phyloP scores from a whole-genome alignment of 2,113 vertebrate genomes.

The Ceyx melanurus region DNA sequence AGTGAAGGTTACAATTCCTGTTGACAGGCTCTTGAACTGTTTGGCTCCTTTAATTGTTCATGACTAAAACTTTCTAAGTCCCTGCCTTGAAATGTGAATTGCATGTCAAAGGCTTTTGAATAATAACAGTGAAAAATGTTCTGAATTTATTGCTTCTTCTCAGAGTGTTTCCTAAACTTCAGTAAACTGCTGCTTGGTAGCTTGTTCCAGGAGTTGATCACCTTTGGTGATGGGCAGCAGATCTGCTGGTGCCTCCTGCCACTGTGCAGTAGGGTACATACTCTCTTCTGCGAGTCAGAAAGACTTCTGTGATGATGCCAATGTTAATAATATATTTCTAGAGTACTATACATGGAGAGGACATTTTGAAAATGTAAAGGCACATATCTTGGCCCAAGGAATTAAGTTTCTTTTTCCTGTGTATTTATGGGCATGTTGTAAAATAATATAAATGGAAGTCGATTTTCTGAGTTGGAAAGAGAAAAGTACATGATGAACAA shows the following conservation, averaged over 20 bases:
- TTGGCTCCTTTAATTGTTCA: neutral
- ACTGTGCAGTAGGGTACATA: accelerated
- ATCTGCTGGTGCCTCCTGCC: neutral
- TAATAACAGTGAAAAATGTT: neutral
- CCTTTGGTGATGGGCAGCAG: neutral
- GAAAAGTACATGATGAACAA: neutral
- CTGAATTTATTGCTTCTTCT: neutral
- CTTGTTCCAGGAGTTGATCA: neutral
- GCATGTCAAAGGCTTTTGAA: neutral
- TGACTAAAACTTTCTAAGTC: neutral
- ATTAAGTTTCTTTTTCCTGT: neutral
- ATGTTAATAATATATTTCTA: neutral
- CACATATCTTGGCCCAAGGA: neutral
- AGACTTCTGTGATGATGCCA: neutral
- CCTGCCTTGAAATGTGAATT: neutral
- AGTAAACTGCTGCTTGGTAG: neutral
- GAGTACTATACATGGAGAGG: neutral
- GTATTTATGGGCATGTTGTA: neutral
- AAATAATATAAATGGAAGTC: neutral
- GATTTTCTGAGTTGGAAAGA: neutral
- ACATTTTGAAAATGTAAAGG: neutral
- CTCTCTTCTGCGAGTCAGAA: neutral
- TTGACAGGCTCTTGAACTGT: neutral
- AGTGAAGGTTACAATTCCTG: neutral
- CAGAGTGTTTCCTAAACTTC: neutral